Evolutionary conservation across 2,888 invertebrate species (phyloP).

Genomic region (Rhingia rostrata): DNA sequence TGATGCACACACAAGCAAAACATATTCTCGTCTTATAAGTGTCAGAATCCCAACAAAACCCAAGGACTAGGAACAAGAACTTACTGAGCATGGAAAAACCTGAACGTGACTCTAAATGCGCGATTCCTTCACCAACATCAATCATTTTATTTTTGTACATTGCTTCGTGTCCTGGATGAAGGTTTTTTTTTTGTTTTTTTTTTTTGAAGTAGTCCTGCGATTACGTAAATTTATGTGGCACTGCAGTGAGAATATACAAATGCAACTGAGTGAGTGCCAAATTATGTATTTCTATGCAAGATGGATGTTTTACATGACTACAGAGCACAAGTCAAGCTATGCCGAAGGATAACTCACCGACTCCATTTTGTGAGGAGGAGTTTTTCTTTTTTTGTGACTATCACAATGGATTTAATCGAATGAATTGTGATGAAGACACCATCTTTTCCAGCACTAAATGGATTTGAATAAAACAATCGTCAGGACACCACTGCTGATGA

Average conservation of each 20-base stretch:
- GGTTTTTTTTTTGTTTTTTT: background rate
- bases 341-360: too few relatives aligned
- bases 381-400: background rate
- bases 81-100: background rate
- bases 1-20: conserved; percentile 5
- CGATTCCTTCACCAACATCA: background rate
- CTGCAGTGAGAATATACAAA: background rate
- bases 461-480: background rate
- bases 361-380: too few relatives aligned
- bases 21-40: background rate
- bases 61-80: too few relatives aligned
- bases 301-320: too few relatives aligned
- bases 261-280: background rate
- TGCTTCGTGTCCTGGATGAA: background rate
- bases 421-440: background rate
- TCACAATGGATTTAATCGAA: background rate
- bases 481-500: background rate
- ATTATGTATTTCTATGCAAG: too few relatives aligned
- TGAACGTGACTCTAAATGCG: conserved; percentile 7
- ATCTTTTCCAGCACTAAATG: background rate
- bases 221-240: conserved; percentile 8
- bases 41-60: too few relatives aligned
- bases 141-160: conserved; percentile 2
- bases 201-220: background rate
- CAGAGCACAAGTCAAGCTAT: too few relatives aligned